A percentile compares a stretch with the other conserved stretches of the same genome.
Conservation (phyloP, 30 jellyfish, hydroid and myxozoan species). For the Hydractinia symbiolongicarpus region DNA sequence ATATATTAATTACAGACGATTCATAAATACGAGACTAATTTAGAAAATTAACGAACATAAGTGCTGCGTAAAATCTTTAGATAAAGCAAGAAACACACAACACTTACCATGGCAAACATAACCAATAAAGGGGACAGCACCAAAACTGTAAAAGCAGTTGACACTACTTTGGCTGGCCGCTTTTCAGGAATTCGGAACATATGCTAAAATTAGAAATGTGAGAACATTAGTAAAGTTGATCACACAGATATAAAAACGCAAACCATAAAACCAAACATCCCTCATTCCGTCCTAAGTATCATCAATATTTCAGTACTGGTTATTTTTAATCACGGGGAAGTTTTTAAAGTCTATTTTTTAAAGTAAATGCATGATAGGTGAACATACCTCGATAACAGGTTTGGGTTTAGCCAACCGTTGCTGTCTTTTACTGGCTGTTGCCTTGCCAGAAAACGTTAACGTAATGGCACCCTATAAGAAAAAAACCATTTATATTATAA, state of each 20-base stretch:
- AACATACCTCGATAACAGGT: slow-evolving; percentile 77
- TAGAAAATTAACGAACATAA: not conserved
- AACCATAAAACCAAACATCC: not conserved
- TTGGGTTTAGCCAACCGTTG: slow-evolving; percentile 59
- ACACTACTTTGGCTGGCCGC: slow-evolving; percentile 75
- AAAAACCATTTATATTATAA: no score
- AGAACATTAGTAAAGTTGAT: not conserved
- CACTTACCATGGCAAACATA: slow-evolving; percentile 83
- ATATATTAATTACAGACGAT: not conserved
- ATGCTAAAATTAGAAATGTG: slow-evolving; percentile 47
- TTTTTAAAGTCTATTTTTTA: not conserved
- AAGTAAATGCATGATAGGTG: not conserved
- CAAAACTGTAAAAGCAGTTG: slow-evolving; percentile 79
- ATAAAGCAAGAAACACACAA: not conserved
- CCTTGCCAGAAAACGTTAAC: slow-evolving; percentile 58
- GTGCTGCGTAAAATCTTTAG: not conserved
- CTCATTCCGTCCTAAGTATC: slow-evolving; percentile 30
- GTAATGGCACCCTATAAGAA: slow-evolving; percentile 64
- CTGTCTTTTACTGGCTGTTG: slow-evolving; percentile 64
- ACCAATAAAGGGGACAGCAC: slow-evolving; percentile 63
- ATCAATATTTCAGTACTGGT: not conserved
- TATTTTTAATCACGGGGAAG: not conserved
- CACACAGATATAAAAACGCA: not conserved
- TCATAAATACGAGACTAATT: not conserved
- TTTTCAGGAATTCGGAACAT: slow-evolving; percentile 96